Base-by-base conservation (phyloP, 2,797 vertebrate species). In the Cryptoblepharus egeriae region DNA sequence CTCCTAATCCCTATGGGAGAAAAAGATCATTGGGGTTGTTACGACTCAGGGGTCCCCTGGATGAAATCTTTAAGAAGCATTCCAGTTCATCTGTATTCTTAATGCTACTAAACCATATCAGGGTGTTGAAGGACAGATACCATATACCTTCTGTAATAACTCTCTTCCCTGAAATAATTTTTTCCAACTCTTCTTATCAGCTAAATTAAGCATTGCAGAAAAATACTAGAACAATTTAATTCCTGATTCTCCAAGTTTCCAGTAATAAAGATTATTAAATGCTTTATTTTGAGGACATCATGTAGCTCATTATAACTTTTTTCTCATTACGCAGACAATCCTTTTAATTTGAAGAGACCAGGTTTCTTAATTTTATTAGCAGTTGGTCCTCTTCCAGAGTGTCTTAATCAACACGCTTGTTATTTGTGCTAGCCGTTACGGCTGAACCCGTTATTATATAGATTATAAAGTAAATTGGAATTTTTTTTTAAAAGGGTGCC, bases 351-450 rank as follows among this genome's bases (percentile, higher is more conserved):
- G 80, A 94, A 88, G 86, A 87, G 83, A 45, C 69, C n/a, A 42
- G 30, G 16, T 88, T 90, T 61, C 83, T 79, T 83, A 87, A 80
- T 90, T 93, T 91, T 92, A 91, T 93, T 91, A 92, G 77, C 7
- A 3, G 81, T 88, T 93, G 88, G 92, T 72, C 37, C 85, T 88
- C 89, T 79, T 88, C 91, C 92, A 94, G 90, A 80, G 87, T 80
- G 58, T 92, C 85, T 93, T 92, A 81, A 93, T 94, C 88, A 91
- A 93, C 92, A 92, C 2, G 67, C 79, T 89, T 83, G 85, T 92
- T 93, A 92, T 92, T 93, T 92, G 84, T 87, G 68, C 80, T 88
- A 85, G 58, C 64, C 70, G 83, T 92, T 92, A 89, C 90, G 49
- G 75, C 70, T 91, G 88, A 94, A 92, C 87, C 87, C 80, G 72